Percentiles rank a stretch among this genome's conserved stretches.
Conservation (phyloP, 1,140 invertebrate species). For the Scaptomyza graminum region DNA sequence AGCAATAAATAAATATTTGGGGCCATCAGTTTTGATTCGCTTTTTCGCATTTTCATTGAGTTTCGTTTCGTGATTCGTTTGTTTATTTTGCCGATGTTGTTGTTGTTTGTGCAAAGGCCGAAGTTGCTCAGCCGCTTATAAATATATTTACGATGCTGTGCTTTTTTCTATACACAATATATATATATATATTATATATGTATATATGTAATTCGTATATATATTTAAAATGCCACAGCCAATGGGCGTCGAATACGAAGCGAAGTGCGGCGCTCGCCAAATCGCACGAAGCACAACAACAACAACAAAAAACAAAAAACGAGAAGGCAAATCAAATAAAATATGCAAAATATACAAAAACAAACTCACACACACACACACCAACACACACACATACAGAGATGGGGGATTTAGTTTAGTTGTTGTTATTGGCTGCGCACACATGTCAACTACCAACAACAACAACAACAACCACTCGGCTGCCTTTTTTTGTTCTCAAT, state of each 20-base stretch:
- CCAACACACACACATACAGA: constrained; percentile 20
- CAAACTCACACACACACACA: constrained; percentile 39
- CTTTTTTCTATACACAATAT: constrained; percentile 47
- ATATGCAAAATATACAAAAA: constrained; percentile 78
- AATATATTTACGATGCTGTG: constrained; percentile 56
- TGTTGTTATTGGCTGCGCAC: constrained; percentile 76
- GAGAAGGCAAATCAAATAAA: constrained; percentile 74
- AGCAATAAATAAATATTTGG: neutral
- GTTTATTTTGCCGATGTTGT: no score
- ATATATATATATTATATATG: constrained; percentile 31
- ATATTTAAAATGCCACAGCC: constrained; percentile 69
- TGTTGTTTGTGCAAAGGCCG: constrained; percentile 18
- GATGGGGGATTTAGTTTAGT: constrained; percentile 62
- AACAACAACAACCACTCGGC: constrained; percentile 33
- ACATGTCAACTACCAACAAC: constrained; percentile 60
- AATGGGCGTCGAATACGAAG: constrained; percentile 77
- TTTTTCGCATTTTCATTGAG: constrained; percentile 4
- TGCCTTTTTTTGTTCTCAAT: constrained; percentile 18
- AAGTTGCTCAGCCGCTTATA: constrained; percentile 44
- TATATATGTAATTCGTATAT: constrained; percentile 41
- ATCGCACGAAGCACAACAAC: constrained; percentile 64
- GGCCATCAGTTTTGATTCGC: constrained; percentile 5
- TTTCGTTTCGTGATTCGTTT: constrained; percentile 11
- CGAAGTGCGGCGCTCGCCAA: constrained; percentile 30
- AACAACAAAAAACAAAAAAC: constrained; percentile 66